Base-by-base conservation (phyloP, 2,797 vertebrate species). In the Eospalax fontanierii region DNA sequence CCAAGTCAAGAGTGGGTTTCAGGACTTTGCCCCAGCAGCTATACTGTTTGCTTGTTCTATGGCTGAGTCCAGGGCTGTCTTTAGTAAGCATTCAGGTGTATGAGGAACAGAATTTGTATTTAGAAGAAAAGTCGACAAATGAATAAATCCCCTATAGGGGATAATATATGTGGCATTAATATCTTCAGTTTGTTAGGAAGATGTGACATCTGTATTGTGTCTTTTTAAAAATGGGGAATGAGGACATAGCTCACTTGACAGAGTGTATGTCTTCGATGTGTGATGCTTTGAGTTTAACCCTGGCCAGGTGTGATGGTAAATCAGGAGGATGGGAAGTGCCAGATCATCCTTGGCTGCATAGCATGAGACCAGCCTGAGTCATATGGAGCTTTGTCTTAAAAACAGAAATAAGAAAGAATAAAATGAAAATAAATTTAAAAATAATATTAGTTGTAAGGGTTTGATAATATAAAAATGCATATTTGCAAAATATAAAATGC, bases 131-230 rank as follows among this genome's bases (percentile, higher is more conserved):
- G 57, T 61, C 19, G 38, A 26, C 35, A 90, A 75, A 18, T 46
- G 40, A 61, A 24, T 22, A 63, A 80, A 63, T 61, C 16, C 21
- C 15, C 4, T 28, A n/a, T 70, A 86, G 40, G 2, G 38, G 24
- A 71, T 66, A 11, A 66, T 26, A 70, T 24, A 66, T 85, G 93
- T 74, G 46, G 35, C 30, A 71, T 76, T 40, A 18, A 24, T 9
- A 16, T 87, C 43, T 74, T 93, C 38, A 38, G 43, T 75, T 93
- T 91, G 26, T 66, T 89, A 93, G 22, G 28, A 95, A 93, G 65
- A 59, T 57, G 4, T 68, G 9, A 28, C 22, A 21, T n/a, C 57
- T 87, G 85, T 50, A 59, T 65, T 63, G 2, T 57, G 46, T 28
- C 14, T 82, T 57, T 71, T 18, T 3, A 66, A 50, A 71, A 81